Conservation (phyloP, 2,888 invertebrate genomes). For the Dolichopus griseipennis region DNA sequence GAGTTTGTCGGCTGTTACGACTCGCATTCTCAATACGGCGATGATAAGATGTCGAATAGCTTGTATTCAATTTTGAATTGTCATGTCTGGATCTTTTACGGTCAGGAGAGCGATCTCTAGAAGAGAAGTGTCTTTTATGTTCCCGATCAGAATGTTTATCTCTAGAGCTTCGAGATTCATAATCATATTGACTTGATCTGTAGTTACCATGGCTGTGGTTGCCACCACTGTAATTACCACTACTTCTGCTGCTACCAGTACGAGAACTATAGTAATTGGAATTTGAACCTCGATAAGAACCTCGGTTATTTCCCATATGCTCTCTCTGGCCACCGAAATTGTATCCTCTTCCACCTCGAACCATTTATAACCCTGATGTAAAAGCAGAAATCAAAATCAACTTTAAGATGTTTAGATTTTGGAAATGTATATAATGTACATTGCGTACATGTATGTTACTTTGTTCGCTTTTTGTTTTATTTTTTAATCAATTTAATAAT, state of each 20-base stretch:
- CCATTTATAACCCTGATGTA: constrained; percentile 25
- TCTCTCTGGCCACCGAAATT: constrained; percentile 31
- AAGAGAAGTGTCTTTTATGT: constrained; percentile 35
- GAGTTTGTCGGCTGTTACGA: constrained; percentile 38
- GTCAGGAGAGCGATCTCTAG: constrained; percentile 38
- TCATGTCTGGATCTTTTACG: constrained; percentile 39
- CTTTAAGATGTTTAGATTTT: constrained; percentile 4
- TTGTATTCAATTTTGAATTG: constrained; percentile 29
- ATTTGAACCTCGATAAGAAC: constrained; percentile 32
- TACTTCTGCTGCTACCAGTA: constrained; percentile 9
- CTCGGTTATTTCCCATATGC: constrained; percentile 29
- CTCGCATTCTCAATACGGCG: constrained; percentile 33
- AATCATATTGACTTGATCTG: constrained; percentile 27
- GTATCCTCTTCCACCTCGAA: constrained; percentile 24
- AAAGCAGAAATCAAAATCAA: constrained; percentile 6
- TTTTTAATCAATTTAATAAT: not conserved
- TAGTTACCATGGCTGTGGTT: constrained; percentile 25
- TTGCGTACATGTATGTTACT: constrained; percentile 1
- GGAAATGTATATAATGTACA: not conserved
- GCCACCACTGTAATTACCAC: constrained; percentile 32
- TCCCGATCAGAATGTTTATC: constrained; percentile 31
- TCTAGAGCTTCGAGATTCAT: constrained; percentile 27
- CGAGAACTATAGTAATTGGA: constrained; percentile 28
- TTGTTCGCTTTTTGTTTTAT: not conserved
- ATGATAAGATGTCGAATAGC: constrained; percentile 40